A percentile compares a stretch with the other conserved stretches of the same genome.
These are phyloP conservation scores for Alectoris magna DNA, from an alignment of 2,797 vertebrate genomes.

Conservation along the genomic window DNA sequence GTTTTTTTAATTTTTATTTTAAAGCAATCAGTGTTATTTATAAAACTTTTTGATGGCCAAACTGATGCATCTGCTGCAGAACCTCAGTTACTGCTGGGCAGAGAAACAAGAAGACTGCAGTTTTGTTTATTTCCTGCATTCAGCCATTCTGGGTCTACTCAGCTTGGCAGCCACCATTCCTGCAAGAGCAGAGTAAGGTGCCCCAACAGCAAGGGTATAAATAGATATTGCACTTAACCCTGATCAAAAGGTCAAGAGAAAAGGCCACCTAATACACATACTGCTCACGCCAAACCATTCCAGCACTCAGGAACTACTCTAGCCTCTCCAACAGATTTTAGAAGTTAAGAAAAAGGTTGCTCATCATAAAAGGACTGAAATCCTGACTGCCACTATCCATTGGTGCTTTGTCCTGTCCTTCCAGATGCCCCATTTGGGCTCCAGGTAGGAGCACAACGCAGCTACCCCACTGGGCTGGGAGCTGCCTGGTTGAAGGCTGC, in stretches of 20 bases:
- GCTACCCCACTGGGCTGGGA: not conserved
- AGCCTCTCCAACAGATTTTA: not conserved
- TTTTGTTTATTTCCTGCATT: not conserved
- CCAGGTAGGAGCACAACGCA: not conserved
- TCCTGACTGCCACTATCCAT: not conserved
- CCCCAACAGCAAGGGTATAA: conserved; percentile 9
- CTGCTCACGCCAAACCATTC: conserved; percentile 32
- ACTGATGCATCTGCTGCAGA: not conserved
- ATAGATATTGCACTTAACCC: conserved; percentile 25
- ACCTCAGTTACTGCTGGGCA: not conserved
- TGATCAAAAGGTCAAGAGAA: conserved; percentile 50
- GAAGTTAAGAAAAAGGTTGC: not conserved
- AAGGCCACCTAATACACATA: conserved; percentile 33
- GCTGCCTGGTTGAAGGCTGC: not conserved
- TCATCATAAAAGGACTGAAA: not conserved
- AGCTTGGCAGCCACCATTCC: not conserved
- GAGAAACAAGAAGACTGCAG: not conserved
- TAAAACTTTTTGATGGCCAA: not conserved
- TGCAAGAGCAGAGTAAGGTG: not conserved
- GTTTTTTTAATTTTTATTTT: not conserved
- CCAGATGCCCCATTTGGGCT: not conserved
- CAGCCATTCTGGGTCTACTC: not conserved
- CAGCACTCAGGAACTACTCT: not conserved
- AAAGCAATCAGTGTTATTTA: conserved; percentile 30
- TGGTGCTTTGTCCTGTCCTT: not conserved